Base-by-base conservation (phyloP, 2,113 vertebrate species). In the Chaenocephalus aceratus region DNA sequence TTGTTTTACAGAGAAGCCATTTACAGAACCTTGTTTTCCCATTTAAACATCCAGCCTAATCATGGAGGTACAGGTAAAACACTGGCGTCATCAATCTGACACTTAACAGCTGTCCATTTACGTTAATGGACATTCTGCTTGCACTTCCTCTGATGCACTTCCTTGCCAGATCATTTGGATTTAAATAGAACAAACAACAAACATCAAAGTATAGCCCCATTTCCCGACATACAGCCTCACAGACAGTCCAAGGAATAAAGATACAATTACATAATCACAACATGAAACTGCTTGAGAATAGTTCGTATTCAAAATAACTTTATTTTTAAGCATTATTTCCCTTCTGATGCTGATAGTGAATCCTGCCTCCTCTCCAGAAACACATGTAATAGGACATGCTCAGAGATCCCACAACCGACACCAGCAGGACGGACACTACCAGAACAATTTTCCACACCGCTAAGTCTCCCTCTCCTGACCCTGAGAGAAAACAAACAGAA, bases 351-450 rank as follows among this genome's bases (percentile, higher is more conserved):
- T 74, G 16, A 49, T 95, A 95, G 46, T 93, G 71, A 54, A 94
- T 73, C 44, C 94, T 76, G 63, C 94, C 94, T 70, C 94, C 94
- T 75, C 94, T 91, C 94, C 94, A 95, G 60, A 93, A 61, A 51
- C 90, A 95, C 68, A 94, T 46, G 77, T 95, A 95, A 16, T 95
- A 95, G 53, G 75, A 81, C 1, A 77, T 10, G 3, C 89, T 88
- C 72, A 94, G 34, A 30, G 59, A 81, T 23, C 79, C 91, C 57
- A 85, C 71, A 0, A 86, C 0, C 1, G 75, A 70, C 77, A 93
- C 76, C 65, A 94, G 59, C 59, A 93, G 67, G 53, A 93, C 0
- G 6, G 12, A 60, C 1, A 78, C 78, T 0, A 89, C 63, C 60
- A 93, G 70, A 3, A 68, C 46, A 0, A 86, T 21, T 46, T 91